Conservation (phyloP, 2,797 vertebrate genomes). For the Pangasius krempfi region DNA sequence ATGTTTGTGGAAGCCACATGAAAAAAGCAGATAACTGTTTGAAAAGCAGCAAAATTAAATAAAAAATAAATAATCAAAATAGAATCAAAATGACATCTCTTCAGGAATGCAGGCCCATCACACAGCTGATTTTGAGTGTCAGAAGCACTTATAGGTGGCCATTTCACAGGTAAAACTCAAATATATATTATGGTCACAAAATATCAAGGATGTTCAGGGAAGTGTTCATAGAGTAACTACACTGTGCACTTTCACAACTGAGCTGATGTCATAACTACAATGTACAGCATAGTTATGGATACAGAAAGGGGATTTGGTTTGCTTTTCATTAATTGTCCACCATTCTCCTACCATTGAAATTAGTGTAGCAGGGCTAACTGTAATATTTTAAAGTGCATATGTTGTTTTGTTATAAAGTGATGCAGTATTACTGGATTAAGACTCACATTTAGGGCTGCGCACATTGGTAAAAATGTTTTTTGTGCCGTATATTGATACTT, state of each 20-base stretch:
- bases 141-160: conserved; percentile 44
- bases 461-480: neutral
- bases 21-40: neutral
- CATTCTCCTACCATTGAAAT: conserved; percentile 14
- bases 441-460: conserved; percentile 2
- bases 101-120: conserved; percentile 18
- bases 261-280: conserved; percentile 24
- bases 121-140: conserved; percentile 12
- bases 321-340: neutral
- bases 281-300: conserved; percentile 6
- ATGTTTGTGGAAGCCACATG: neutral
- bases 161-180: conserved; percentile 36
- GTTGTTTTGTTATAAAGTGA: conserved; percentile 7
- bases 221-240: conserved; percentile 44
- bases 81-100: neutral
- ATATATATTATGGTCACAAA: conserved; percentile 42
- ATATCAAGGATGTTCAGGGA: conserved; percentile 53
- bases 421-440: conserved; percentile 8
- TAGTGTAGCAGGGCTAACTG: neutral
- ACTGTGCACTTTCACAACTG: conserved; percentile 56
- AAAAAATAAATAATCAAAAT: neutral
- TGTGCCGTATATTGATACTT: conserved; percentile 1
- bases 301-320: neutral
- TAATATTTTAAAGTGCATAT: conserved; percentile 1
- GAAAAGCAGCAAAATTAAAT: neutral